These are phyloP conservation scores for Ceyx erithaca DNA, from an alignment of 2,797 vertebrate species.

Conservation along the genomic window DNA sequence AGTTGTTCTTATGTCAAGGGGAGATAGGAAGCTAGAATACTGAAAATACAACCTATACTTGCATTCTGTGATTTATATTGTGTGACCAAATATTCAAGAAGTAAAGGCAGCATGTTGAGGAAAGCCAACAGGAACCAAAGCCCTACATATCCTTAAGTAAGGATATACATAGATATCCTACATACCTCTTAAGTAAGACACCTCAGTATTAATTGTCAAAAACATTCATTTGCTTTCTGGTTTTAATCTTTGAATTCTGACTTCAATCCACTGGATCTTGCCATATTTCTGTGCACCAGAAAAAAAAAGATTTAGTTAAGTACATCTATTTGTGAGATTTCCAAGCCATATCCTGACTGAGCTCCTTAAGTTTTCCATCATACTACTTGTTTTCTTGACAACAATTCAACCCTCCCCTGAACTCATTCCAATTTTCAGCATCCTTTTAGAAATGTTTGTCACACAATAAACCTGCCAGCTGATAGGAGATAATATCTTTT, in stretches of 20 bases:
- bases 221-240: neutral
- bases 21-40: neutral
- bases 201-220: neutral
- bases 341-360: neutral
- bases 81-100: neutral
- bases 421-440: neutral
- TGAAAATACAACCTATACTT: neutral
- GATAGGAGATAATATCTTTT: neutral
- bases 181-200: neutral
- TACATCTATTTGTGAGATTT: neutral
- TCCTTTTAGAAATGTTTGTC: neutral
- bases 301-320: neutral
- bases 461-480: neutral
- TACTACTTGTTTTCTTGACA: neutral
- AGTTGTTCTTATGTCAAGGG: neutral
- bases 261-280: neutral
- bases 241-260: neutral
- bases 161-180: neutral
- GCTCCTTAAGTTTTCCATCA: neutral
- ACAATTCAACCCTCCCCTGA: neutral
- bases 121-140: neutral
- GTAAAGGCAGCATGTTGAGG: neutral
- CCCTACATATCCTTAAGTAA: neutral
- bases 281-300: neutral
- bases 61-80: neutral